phyloP scores from a whole-genome alignment of 2,797 vertebrate species.

The Eptatretus atami region DNA sequence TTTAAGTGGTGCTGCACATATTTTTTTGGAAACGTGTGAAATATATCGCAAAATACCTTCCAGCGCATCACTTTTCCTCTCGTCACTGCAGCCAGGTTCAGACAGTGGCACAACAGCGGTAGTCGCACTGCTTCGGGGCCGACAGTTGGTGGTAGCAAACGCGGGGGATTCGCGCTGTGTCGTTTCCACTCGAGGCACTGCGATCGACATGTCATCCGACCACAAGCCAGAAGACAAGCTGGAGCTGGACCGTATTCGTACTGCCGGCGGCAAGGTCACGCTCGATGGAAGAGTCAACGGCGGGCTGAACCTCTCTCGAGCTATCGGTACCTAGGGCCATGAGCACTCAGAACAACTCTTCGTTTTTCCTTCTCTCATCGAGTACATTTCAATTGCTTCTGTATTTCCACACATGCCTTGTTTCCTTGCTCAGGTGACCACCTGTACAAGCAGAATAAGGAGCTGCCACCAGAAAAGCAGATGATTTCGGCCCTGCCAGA shows the following conservation, averaged over 20 bases:
- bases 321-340: constrained; percentile 28
- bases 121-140: constrained; percentile 64
- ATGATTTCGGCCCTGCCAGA: constrained; percentile 92
- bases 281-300: constrained; percentile 91
- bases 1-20: no score
- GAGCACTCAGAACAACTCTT: no score
- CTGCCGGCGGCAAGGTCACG: constrained; percentile 82
- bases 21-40: no score
- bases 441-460: constrained; percentile 89
- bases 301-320: constrained; percentile 80
- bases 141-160: constrained; percentile 85
- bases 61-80: background rate
- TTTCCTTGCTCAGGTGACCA: constrained; percentile 39
- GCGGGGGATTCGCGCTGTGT: constrained; percentile 90
- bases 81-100: constrained; percentile 38
- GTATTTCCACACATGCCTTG: background rate
- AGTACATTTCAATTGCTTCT: no score
- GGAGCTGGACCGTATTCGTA: constrained; percentile 77
- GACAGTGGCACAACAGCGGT: constrained; percentile 91
- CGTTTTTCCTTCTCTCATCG: no score
- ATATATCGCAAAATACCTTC: no score
- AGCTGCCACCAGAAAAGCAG: constrained; percentile 63
- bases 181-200: constrained; percentile 58
- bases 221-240: constrained; percentile 91
- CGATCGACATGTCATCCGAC: constrained; percentile 87